These are phyloP conservation scores for Glaucidium brasilianum DNA, from an alignment of 2,113 vertebrate species.

Conservation along the genomic window DNA sequence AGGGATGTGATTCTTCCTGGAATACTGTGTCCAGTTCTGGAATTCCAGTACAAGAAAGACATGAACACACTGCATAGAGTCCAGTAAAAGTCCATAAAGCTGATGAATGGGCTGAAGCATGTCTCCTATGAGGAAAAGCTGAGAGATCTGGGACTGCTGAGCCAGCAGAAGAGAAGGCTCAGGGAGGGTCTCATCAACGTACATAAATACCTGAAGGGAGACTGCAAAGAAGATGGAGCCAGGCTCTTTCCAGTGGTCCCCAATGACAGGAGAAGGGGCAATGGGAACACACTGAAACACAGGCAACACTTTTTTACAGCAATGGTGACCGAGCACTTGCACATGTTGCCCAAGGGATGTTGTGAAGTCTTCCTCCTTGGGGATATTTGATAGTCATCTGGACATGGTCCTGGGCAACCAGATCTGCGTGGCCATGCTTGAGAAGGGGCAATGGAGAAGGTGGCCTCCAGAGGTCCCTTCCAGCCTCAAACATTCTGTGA, in stretches of 20 bases:
- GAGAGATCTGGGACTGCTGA: neutral
- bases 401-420: neutral
- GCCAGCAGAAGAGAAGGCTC: neutral
- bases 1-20: neutral
- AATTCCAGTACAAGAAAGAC: neutral
- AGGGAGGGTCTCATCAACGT: too few relatives aligned
- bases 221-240: rapidly evolving
- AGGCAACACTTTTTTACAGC: neutral
- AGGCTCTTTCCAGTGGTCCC: neutral
- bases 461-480: neutral
- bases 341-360: too few relatives aligned
- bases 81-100: neutral
- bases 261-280: neutral
- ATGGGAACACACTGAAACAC: neutral
- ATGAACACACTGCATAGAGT: neutral
- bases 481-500: neutral
- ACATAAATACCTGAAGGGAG: neutral
- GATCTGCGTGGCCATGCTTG: neutral
- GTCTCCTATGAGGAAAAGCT: neutral
- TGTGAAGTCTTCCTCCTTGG: neutral
- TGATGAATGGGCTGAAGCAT: neutral
- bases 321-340: rapidly evolving
- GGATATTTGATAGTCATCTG: neutral
- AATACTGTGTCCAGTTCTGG: neutral
- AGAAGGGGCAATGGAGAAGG: neutral